These are phyloP conservation scores for Plagodis pulveraria DNA, from an alignment of 2,888 invertebrate genomes.

Conservation along the genomic window DNA sequence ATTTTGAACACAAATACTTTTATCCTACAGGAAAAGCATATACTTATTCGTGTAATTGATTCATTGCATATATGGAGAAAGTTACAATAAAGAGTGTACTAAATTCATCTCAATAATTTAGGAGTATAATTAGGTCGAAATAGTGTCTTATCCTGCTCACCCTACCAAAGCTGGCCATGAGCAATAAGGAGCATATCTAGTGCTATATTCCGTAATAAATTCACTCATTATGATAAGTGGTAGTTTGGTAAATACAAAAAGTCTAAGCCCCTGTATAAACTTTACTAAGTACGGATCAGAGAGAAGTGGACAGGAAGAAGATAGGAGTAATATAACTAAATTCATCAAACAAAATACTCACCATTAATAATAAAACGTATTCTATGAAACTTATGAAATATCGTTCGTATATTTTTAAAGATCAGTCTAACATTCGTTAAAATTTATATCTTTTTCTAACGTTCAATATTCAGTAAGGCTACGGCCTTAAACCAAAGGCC, in stretches of 20 bases:
- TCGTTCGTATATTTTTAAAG: slow-evolving; percentile 79
- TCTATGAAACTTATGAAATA: slow-evolving; percentile 71
- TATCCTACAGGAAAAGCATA: too few relatives aligned
- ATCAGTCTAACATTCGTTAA: slow-evolving; percentile 85
- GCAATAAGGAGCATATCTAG: slow-evolving; percentile 58
- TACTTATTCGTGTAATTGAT: too few relatives aligned
- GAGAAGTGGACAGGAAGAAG: slow-evolving; percentile 74
- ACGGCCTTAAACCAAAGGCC: slow-evolving; percentile 50
- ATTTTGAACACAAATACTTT: too few relatives aligned
- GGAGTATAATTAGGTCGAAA: neutral
- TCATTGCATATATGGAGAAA: too few relatives aligned
- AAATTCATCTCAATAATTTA: too few relatives aligned
- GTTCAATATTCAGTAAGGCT: slow-evolving; percentile 64
- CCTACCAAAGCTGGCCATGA: slow-evolving; percentile 55
- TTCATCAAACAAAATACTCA: slow-evolving; percentile 6
- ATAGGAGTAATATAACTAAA: slow-evolving; percentile 37
- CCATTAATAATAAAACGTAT: slow-evolving; percentile 59
- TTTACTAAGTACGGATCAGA: slow-evolving; percentile 58
- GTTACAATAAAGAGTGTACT: too few relatives aligned
- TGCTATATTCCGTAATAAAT: slow-evolving; percentile 47
- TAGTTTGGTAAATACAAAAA: slow-evolving; percentile 45
- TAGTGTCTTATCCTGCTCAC: slow-evolving; percentile 22
- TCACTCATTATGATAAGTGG: slow-evolving; percentile 34
- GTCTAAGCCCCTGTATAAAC: slow-evolving; percentile 71
- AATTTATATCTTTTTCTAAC: slow-evolving; percentile 61